These are phyloP conservation scores for Sicus ferrugineus DNA, from an alignment of 2,888 invertebrate species.

Conservation along the genomic window DNA sequence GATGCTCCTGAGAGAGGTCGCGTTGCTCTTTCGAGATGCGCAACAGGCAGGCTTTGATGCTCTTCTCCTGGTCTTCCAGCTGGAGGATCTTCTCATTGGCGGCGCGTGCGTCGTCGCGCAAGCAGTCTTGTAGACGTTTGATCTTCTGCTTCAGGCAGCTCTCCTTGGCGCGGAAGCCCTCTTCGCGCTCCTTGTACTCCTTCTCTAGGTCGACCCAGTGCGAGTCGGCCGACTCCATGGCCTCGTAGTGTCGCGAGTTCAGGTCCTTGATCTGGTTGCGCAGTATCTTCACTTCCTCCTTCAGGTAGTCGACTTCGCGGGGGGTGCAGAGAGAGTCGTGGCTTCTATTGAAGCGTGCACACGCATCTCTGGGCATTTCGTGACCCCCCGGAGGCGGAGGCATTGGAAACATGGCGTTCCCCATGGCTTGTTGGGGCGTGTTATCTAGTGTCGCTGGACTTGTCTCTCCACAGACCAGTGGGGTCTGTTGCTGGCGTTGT, in stretches of 20 bases:
- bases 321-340: slow-evolving; percentile 31
- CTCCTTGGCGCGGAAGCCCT: slow-evolving; percentile 66
- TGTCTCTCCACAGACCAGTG: background rate
- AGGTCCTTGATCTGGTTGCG: slow-evolving; percentile 67
- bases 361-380: slow-evolving; percentile 6
- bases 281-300: slow-evolving; percentile 56
- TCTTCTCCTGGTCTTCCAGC: slow-evolving; percentile 69
- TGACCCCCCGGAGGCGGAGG: slow-evolving; percentile 13
- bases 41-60: slow-evolving; percentile 67
- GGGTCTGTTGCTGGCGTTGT: slow-evolving; percentile 25
- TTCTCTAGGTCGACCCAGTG: slow-evolving; percentile 76
- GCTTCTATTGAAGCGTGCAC: too few relatives aligned
- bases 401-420: slow-evolving; percentile 34
- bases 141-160: slow-evolving; percentile 68
- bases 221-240: slow-evolving; percentile 76
- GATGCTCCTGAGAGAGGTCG: slow-evolving; percentile 66
- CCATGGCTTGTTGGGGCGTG: slow-evolving; percentile 34
- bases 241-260: slow-evolving; percentile 74
- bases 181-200: slow-evolving; percentile 70
- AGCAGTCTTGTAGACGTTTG: slow-evolving; percentile 67
- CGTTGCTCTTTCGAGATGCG: slow-evolving; percentile 69
- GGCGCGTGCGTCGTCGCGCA: slow-evolving; percentile 66
- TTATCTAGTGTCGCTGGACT: background rate
- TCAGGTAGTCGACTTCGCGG: slow-evolving; percentile 48
- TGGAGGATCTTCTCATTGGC: slow-evolving; percentile 68